A percentile compares a stretch with the other conserved stretches of the same genome.
These are phyloP conservation scores for Ammospiza maritima DNA, from an alignment of 2,797 vertebrate species.

Conservation along the genomic window DNA sequence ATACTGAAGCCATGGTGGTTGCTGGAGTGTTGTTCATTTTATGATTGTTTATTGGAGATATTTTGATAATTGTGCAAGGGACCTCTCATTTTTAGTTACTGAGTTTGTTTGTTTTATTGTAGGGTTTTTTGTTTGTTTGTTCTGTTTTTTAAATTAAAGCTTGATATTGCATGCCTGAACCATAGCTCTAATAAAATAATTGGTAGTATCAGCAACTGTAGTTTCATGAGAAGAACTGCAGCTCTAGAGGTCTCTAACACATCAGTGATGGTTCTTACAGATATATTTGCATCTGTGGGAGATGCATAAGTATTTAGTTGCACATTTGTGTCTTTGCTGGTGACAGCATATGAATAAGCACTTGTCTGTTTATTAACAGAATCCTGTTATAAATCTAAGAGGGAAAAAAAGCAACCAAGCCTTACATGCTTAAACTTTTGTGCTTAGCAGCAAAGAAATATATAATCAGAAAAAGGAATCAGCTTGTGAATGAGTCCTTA, in stretches of 20 bases:
- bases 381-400: neutral
- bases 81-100: neutral
- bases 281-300: constrained; percentile 33
- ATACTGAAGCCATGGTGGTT: neutral
- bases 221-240: constrained; percentile 1
- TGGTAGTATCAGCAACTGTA: neutral
- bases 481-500: neutral
- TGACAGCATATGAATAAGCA: neutral
- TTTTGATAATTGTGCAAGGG: neutral
- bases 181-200: neutral
- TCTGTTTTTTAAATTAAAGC: neutral
- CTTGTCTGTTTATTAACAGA: neutral
- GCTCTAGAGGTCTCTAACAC: constrained; percentile 63
- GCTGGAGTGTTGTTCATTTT: neutral
- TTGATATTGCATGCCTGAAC: neutral
- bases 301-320: neutral
- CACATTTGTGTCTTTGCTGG: constrained; percentile 18
- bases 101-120: neutral
- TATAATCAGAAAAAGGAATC: neutral
- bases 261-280: constrained; percentile 24
- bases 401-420: neutral
- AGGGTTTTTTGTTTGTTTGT: neutral
- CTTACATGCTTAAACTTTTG: neutral
- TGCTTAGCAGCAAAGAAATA: neutral
- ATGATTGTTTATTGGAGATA: neutral